A percentile compares a stretch with the other conserved stretches of the same genome.
Conservation (phyloP, 2,113 vertebrate genomes). For the Brachypodius melanocephalos region DNA sequence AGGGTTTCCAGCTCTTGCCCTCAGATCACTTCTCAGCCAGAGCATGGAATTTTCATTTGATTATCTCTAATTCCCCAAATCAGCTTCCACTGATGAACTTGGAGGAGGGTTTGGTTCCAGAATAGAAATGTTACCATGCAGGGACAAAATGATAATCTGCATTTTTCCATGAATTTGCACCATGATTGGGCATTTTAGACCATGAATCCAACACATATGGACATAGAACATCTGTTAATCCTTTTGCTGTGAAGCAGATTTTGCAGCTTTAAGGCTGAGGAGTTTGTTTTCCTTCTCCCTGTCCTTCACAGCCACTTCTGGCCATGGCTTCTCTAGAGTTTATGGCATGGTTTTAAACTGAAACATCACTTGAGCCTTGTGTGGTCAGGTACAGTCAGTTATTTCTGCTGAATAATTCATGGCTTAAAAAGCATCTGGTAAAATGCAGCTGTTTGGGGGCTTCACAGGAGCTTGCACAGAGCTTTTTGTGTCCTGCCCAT, state of each 20-base stretch:
- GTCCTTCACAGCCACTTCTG: background rate
- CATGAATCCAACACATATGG: fast-evolving
- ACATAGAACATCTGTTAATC: background rate
- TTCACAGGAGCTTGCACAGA: background rate
- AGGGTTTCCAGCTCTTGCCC: background rate
- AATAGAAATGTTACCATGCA: background rate
- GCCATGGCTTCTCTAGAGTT: background rate
- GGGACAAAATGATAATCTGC: background rate
- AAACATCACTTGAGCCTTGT: background rate
- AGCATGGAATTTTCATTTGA: background rate
- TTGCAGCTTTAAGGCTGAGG: background rate
- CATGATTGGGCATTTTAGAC: background rate
- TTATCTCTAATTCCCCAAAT: background rate
- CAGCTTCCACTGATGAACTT: background rate
- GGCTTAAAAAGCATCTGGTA: background rate
- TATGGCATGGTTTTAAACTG: background rate
- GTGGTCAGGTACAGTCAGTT: background rate
- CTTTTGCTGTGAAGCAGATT: background rate
- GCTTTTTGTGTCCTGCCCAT: background rate
- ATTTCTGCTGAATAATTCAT: background rate
- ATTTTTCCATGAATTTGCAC: background rate
- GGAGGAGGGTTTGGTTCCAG: fast-evolving
- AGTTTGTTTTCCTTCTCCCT: background rate
- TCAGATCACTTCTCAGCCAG: background rate
- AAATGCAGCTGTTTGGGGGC: background rate